Conservation (phyloP, 2,797 vertebrate genomes). For the Schizothorax lantsangensis region DNA sequence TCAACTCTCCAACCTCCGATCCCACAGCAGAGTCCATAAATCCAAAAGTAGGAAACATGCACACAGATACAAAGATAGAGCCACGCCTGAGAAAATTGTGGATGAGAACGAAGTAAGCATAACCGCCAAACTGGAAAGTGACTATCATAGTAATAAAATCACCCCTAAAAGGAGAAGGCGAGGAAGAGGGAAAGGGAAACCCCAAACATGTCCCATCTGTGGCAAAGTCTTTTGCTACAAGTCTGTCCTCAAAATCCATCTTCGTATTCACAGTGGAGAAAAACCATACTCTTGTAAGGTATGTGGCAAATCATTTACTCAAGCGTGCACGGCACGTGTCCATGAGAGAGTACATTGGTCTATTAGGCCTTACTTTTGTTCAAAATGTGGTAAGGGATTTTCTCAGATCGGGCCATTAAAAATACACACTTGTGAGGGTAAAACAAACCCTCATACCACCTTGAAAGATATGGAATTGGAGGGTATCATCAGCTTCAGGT, state of each 20-base stretch:
- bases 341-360: conserved; percentile 83
- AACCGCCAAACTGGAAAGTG: conserved; percentile 28
- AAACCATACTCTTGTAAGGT: conserved; percentile 82
- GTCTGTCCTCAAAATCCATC: conserved; percentile 78
- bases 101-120: neutral
- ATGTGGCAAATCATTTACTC: conserved; percentile 80
- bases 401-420: conserved; percentile 79
- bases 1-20: conserved; percentile 79
- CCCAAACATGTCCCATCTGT: conserved; percentile 75
- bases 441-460: conserved; percentile 10
- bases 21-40: conserved; percentile 72
- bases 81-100: neutral
- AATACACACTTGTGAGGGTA: conserved; percentile 73
- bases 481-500: conserved; percentile 73
- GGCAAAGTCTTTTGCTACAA: conserved; percentile 77
- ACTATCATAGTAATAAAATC: conserved; percentile 32
- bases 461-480: conserved; percentile 56
- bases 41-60: conserved; percentile 42
- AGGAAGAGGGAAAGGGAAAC: conserved; percentile 42
- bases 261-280: conserved; percentile 81
- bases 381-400: conserved; percentile 78
- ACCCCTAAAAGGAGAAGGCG: conserved; percentile 33
- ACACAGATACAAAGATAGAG: conserved; percentile 14
- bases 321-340: conserved; percentile 77
- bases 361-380: conserved; percentile 80